Percentiles rank a stretch among this genome's conserved stretches.
These are phyloP conservation scores for Clavelina lepadiformis DNA, from an alignment of 23 tunicate species.

Conservation along the genomic window DNA sequence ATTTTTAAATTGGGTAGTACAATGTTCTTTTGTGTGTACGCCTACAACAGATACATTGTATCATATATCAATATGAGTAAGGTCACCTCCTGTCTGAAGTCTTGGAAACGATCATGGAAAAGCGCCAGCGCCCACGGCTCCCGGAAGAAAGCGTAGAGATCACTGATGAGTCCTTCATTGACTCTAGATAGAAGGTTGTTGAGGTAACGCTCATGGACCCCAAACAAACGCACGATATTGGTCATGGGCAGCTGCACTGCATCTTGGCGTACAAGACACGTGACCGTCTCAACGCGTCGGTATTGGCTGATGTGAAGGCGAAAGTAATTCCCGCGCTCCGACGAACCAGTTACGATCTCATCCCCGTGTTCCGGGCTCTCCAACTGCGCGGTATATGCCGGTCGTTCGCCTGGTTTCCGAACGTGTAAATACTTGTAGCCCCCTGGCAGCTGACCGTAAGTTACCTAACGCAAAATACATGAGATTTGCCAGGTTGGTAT, in stretches of 20 bases:
- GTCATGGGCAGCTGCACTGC: constrained; percentile 23
- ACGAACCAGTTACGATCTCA: constrained; percentile 74
- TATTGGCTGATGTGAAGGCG: constrained; percentile 86
- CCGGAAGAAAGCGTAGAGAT: constrained; percentile 61
- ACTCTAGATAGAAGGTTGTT: constrained; percentile 63
- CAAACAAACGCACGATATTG: constrained; percentile 67
- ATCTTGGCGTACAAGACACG: constrained; percentile 47
- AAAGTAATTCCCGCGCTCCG: constrained; percentile 72
- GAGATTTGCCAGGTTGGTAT: too few species aligned
- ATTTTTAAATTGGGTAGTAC: background rate
- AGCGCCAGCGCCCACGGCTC: constrained; percentile 75
- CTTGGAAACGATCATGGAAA: constrained; percentile 92
- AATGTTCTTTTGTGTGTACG: too few species aligned
- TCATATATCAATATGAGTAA: too few species aligned
- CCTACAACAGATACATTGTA: too few species aligned
- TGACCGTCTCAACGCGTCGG: constrained; percentile 81
- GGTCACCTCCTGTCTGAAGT: constrained; percentile 86
- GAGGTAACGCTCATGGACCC: constrained; percentile 85
- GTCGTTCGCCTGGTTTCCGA: constrained; percentile 74
- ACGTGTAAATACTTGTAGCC: constrained; percentile 64
- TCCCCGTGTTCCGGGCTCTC: constrained; percentile 55
- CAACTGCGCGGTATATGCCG: constrained; percentile 43
- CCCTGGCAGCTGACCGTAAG: constrained; percentile 57
- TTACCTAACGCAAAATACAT: too few species aligned
- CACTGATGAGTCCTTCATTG: constrained; percentile 69